phyloP scores from a whole-genome alignment of 2,113 vertebrate genomes.

The Saccopteryx leptura region DNA sequence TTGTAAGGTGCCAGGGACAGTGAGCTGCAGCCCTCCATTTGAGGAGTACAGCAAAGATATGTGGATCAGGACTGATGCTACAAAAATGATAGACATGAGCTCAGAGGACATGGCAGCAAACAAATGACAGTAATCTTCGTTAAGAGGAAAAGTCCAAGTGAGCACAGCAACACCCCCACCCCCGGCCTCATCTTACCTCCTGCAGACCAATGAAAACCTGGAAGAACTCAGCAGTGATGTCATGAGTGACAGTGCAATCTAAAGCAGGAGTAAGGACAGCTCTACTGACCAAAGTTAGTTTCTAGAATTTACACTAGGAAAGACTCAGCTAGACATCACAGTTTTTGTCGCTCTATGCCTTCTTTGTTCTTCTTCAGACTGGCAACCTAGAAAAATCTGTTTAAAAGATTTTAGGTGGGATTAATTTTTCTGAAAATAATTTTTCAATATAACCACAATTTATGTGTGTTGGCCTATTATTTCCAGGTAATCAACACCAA shows the following conservation, averaged over 20 bases:
- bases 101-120: background rate
- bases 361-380: background rate
- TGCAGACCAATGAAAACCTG: background rate
- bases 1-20: no score
- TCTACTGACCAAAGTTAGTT: background rate
- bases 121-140: background rate
- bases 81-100: background rate
- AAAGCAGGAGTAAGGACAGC: background rate
- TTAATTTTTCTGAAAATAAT: background rate
- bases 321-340: background rate
- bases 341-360: background rate
- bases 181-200: background rate
- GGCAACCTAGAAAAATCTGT: background rate
- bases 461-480: background rate
- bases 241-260: background rate
- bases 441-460: background rate
- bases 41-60: accelerated
- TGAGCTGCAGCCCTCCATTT: background rate
- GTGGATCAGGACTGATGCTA: background rate
- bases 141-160: background rate
- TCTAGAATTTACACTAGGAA: background rate
- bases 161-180: background rate
- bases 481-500: background rate
- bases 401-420: background rate
- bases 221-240: background rate